Conservation (phyloP, 2,888 invertebrate genomes). For the Dynastes tityus region DNA sequence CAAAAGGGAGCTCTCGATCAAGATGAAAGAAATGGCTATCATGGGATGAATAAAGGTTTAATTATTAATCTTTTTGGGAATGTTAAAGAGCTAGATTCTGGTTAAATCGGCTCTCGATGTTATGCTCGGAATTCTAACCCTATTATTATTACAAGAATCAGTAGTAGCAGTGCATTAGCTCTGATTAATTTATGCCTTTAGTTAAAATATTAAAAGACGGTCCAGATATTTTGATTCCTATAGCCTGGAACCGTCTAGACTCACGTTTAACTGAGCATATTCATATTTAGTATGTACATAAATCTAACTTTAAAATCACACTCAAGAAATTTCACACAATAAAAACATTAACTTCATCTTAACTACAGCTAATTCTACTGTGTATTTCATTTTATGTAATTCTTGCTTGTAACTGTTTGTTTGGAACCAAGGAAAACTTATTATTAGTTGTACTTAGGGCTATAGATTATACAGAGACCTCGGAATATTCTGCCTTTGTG, state of each 20-base stretch:
- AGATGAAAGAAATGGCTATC: conserved; percentile 24
- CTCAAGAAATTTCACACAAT: neutral
- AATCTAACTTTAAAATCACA: neutral
- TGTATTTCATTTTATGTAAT: no score
- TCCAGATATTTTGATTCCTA: conserved; percentile 12
- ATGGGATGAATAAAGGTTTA: conserved; percentile 31
- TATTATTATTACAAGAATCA: conserved; percentile 25
- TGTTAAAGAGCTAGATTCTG: neutral
- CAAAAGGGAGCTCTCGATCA: neutral
- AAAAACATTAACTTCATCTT: neutral
- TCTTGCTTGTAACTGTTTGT: no score
- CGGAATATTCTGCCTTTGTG: no score
- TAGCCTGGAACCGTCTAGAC: conserved; percentile 28
- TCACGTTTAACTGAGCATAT: neutral
- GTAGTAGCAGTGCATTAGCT: neutral
- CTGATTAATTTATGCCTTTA: conserved; percentile 20
- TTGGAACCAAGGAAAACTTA: no score
- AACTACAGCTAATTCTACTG: neutral
- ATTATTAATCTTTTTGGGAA: conserved; percentile 34
- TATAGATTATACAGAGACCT: no score
- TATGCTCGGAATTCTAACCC: conserved; percentile 27
- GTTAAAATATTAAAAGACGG: conserved; percentile 2
- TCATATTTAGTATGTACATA: no score
- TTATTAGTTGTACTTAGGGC: no score
- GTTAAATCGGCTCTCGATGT: neutral